phyloP scores from a whole-genome alignment of 2,113 vertebrate species.

The Poicephalus meyeri region DNA sequence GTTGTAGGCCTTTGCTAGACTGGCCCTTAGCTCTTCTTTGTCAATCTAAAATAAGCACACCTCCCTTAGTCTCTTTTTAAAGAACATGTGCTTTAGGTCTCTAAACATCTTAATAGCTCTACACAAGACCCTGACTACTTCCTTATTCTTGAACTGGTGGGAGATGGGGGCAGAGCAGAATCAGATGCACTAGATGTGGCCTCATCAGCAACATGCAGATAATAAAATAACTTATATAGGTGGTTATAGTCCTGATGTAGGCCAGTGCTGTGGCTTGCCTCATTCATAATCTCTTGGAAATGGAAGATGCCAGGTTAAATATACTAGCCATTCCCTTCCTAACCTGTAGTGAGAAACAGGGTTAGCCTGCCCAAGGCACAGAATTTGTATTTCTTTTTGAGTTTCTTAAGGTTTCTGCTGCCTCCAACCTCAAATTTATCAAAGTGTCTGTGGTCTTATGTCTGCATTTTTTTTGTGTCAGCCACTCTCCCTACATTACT shows the following conservation, averaged over 20 bases:
- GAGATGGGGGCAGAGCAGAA: background rate
- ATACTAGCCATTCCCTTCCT: background rate
- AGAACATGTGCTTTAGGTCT: background rate
- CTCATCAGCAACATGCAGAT: background rate
- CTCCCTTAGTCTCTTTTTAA: background rate
- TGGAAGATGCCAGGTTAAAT: background rate
- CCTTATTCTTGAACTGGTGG: background rate
- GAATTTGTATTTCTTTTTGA: background rate
- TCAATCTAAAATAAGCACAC: background rate
- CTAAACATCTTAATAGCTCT: background rate
- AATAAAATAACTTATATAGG: background rate
- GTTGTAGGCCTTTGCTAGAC: background rate
- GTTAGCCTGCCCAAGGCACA: background rate
- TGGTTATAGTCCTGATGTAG: background rate
- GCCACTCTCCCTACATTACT: rapidly evolving
- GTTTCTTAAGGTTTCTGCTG: background rate
- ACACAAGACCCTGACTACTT: background rate
- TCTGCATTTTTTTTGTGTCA: background rate
- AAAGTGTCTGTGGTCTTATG: background rate
- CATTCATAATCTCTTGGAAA: background rate
- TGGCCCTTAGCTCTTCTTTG: background rate
- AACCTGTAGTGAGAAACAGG: background rate
- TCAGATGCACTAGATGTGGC: background rate
- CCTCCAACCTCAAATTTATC: background rate
- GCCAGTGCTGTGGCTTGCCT: background rate